A percentile compares a stretch with the other conserved stretches of the same genome.
phyloP scores from a whole-genome alignment of 2,113 vertebrate genomes.

The Rhinolophus ferrumequinum region DNA sequence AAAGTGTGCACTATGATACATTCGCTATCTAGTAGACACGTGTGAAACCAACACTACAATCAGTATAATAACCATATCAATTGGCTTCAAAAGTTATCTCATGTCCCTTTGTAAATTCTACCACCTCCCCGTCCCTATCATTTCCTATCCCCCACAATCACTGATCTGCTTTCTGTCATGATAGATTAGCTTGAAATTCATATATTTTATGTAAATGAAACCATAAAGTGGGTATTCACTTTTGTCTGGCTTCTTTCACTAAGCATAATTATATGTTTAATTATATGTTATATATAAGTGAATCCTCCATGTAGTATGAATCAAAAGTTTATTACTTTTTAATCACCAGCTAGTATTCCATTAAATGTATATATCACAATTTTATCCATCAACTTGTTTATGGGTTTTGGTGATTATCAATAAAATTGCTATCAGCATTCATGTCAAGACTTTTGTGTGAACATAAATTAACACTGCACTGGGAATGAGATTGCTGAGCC shows the following conservation, averaged over 20 bases:
- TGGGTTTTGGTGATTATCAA: background rate
- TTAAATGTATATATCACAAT: background rate
- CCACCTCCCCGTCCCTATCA: rapidly evolving
- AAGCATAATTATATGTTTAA: background rate
- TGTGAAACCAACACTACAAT: background rate
- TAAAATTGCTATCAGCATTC: background rate
- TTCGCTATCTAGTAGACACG: background rate
- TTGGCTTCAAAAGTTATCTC: background rate
- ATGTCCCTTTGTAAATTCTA: no score
- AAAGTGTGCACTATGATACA: no score
- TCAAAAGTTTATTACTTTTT: background rate
- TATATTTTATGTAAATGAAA: background rate
- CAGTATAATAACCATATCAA: background rate
- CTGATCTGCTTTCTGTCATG: background rate
- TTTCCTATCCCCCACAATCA: background rate
- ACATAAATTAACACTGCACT: background rate
- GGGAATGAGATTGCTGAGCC: background rate
- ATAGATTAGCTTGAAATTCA: background rate
- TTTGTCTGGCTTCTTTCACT: background rate
- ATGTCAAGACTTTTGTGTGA: background rate
- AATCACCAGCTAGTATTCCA: background rate
- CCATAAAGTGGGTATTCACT: background rate
- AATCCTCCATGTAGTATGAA: no score
- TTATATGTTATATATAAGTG: no score
- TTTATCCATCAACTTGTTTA: background rate